phyloP scores from a whole-genome alignment of 2,113 vertebrate species.

The Microcebus jonahi region DNA sequence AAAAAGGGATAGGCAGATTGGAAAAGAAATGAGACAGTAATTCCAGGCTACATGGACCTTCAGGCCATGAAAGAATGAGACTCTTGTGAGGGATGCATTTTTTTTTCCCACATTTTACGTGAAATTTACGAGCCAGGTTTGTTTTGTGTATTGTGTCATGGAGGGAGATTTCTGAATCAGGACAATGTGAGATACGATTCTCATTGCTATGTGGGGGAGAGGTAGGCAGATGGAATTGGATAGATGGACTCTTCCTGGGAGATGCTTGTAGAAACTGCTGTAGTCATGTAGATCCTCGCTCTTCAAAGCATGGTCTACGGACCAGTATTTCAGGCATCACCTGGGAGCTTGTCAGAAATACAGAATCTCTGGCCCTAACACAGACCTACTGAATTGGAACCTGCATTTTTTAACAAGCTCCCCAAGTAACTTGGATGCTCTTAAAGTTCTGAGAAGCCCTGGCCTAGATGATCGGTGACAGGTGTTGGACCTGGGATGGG shows the following conservation, averaged over 20 bases:
- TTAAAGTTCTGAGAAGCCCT: background rate
- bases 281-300: background rate
- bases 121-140: slow-evolving; percentile 56
- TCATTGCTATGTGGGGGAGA: slow-evolving; percentile 49
- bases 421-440: background rate
- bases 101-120: slow-evolving; percentile 48
- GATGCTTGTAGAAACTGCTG: slow-evolving; percentile 21
- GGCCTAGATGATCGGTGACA: background rate
- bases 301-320: background rate
- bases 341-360: slow-evolving; percentile 28
- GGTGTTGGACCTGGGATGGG: background rate
- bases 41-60: slow-evolving; percentile 20
- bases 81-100: slow-evolving; percentile 42
- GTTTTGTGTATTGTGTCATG: slow-evolving; percentile 48
- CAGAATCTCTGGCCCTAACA: background rate
- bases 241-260: slow-evolving; percentile 45
- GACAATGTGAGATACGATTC: slow-evolving; percentile 47
- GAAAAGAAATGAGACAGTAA: slow-evolving; percentile 55
- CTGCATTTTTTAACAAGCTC: background rate
- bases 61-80: slow-evolving; percentile 14
- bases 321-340: background rate
- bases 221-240: slow-evolving; percentile 50
- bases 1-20: slow-evolving; percentile 52
- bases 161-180: slow-evolving; percentile 63
- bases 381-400: background rate